Base-by-base conservation (phyloP, 2,113 vertebrate species). In the Pelodiscus sinensis region DNA sequence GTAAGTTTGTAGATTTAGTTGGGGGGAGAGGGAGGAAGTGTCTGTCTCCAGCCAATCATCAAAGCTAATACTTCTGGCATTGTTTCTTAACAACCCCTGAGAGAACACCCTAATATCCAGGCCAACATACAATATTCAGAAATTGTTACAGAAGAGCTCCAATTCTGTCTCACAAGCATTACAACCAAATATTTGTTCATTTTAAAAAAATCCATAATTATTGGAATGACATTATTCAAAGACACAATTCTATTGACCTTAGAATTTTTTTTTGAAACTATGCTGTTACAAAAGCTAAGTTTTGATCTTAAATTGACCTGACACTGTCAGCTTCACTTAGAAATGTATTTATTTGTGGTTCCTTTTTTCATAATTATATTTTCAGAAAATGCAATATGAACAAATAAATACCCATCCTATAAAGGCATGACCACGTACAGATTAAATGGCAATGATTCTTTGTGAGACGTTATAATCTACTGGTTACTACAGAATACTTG, bases 61-160 rank as follows among this genome's bases (percentile, higher is more conserved):
- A 54, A 54, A 81, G n/a, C 54, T 57, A 56, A 8, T 35, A 35
- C 21, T 35, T 81, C 21, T 35, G 54, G 31, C 50, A 56, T 81
- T 56, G 21, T 81, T 54, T 57, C 55, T 25, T 57, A 57, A 81
- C 21, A 35, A 55, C 77, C 52, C 2, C 5, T 5, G 8, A 75
- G 16, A 78, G 1, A 27, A 11, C 87, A 62, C 9, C 24, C 16
- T 75, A 84, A 82, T 14, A 93, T 35, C 13, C 78, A 90, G 80
- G 57, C 38, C 68, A 81, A 54, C 0, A 3, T 18, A 19, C 3
- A 16, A 6, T 5, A 78, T 50, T 86, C 27, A n/a, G 35, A 71
- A 81, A 85, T 3, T 9, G 51, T 25, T 82, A 92, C 35, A 60
- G 56, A 9, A 31, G 71, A 91, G 22, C 65, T 94, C 81, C 91